Percentiles rank a stretch among this genome's conserved stretches.
Evolutionary conservation across 2,888 invertebrate genomes (phyloP).

Genomic region (Phrixothrix hirtus): DNA sequence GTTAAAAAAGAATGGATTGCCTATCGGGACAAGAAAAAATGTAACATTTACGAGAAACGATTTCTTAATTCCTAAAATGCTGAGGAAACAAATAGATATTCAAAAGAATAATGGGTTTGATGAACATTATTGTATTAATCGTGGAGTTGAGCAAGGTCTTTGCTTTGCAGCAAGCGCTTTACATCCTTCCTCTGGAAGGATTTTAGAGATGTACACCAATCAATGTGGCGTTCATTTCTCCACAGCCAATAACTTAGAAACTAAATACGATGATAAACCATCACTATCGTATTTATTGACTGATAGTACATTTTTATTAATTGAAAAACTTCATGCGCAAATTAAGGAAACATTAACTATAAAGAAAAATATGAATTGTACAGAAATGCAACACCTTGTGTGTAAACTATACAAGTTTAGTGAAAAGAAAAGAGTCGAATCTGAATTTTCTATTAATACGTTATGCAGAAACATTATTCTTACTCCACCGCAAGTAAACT

Average conservation of each 20-base stretch:
- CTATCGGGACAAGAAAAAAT: slow-evolving; percentile 72
- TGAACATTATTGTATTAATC: slow-evolving; percentile 77
- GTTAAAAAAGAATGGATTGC: slow-evolving; percentile 67
- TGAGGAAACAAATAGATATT: slow-evolving; percentile 67
- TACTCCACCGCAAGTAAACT: slow-evolving; percentile 21
- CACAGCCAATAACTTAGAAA: slow-evolving; percentile 67
- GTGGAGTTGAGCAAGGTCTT: slow-evolving; percentile 59
- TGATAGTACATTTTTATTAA: slow-evolving; percentile 23
- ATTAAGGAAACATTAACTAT: slow-evolving; percentile 14
- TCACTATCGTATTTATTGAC: background rate
- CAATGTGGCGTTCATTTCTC: slow-evolving; percentile 89
- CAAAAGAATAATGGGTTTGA: slow-evolving; percentile 75
- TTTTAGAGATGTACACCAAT: slow-evolving; percentile 78
- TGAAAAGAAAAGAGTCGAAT: background rate
- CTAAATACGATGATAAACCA: background rate
- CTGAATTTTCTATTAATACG: slow-evolving; percentile 11
- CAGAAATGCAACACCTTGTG: slow-evolving; percentile 32
- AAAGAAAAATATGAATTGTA: slow-evolving; percentile 31
- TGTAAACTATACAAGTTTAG: slow-evolving; percentile 24
- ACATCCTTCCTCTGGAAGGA: slow-evolving; percentile 72
- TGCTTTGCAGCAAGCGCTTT: slow-evolving; percentile 68
- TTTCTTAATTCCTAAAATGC: slow-evolving; percentile 66
- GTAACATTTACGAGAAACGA: slow-evolving; percentile 76
- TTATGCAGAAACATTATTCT: no score
- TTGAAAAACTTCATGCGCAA: slow-evolving; percentile 22